phyloP scores from a whole-genome alignment of 1,140 invertebrate genomes.

The Drepana arcuata region DNA sequence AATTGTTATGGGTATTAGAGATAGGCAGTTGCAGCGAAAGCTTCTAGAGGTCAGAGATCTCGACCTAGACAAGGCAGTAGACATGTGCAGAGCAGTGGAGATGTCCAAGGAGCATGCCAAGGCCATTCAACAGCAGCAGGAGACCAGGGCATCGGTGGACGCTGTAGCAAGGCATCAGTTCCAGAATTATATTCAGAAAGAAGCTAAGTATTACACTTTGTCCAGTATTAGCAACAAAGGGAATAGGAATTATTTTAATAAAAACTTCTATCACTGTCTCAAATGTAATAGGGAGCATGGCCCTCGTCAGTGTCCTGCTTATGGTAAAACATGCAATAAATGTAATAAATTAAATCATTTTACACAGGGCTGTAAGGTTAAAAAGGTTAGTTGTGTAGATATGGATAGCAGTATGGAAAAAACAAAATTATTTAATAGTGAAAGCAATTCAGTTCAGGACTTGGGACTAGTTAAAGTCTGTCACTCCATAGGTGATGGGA shows the following conservation, averaged over 20 bases:
- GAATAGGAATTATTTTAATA: background rate
- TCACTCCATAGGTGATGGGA: constrained; percentile 1
- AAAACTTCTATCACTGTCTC: constrained; percentile 6
- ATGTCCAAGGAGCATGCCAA: no score
- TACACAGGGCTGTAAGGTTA: background rate
- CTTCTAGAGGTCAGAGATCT: no score
- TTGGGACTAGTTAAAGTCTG: constrained; percentile 7
- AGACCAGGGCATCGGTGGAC: no score
- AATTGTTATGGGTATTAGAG: no score
- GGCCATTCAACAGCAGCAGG: background rate
- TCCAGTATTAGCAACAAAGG: no score
- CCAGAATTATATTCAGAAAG: no score
- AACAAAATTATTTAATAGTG: no score
- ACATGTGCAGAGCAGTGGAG: no score
- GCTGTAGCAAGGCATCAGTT: no score
- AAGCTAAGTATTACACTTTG: no score
- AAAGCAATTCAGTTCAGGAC: constrained; percentile 5
- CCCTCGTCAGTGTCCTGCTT: constrained; percentile 16
- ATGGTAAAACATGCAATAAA: constrained; percentile 11
- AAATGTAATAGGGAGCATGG: constrained; percentile 10
- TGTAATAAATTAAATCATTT: background rate
- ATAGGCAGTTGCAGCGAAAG: no score
- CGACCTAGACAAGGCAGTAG: no score
- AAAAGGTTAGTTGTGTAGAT: background rate
- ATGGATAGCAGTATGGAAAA: background rate